Percentiles rank a stretch among this genome's conserved stretches.
phyloP scores from a whole-genome alignment of 92 coral and sea anemone species.

The Desmophyllum pertusum region DNA sequence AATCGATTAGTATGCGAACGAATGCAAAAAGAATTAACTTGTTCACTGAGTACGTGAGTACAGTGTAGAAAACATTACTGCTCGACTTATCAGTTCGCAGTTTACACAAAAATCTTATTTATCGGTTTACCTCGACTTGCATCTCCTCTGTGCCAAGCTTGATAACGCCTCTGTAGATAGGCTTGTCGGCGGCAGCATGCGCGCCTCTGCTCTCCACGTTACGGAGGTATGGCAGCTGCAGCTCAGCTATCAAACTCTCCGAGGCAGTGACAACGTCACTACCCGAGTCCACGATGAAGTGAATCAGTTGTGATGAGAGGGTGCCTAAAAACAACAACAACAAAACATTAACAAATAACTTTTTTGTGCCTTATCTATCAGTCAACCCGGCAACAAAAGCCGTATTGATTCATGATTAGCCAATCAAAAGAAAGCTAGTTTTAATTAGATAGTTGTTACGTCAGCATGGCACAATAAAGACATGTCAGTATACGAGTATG shows the following conservation, averaged over 20 bases:
- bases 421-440: background rate
- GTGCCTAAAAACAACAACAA: constrained; percentile 25
- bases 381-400: no score
- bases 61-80: background rate
- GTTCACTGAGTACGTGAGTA: background rate
- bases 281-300: constrained; percentile 82
- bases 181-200: constrained; percentile 53
- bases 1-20: background rate
- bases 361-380: background rate
- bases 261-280: constrained; percentile 87
- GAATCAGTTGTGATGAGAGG: constrained; percentile 44
- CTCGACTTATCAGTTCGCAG: background rate
- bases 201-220: constrained; percentile 74
- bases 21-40: background rate
- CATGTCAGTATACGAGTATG: no score
- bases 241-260: constrained; percentile 20
- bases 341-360: background rate
- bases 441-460: no score
- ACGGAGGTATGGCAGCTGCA: constrained; percentile 45
- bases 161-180: constrained; percentile 59
- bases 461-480: no score
- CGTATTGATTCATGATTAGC: background rate
- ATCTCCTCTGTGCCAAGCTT: constrained; percentile 69
- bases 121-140: constrained; percentile 70
- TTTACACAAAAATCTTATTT: background rate